These are phyloP conservation scores for Dryomyza anilis DNA, from an alignment of 2,888 invertebrate genomes.

Conservation along the genomic window DNA sequence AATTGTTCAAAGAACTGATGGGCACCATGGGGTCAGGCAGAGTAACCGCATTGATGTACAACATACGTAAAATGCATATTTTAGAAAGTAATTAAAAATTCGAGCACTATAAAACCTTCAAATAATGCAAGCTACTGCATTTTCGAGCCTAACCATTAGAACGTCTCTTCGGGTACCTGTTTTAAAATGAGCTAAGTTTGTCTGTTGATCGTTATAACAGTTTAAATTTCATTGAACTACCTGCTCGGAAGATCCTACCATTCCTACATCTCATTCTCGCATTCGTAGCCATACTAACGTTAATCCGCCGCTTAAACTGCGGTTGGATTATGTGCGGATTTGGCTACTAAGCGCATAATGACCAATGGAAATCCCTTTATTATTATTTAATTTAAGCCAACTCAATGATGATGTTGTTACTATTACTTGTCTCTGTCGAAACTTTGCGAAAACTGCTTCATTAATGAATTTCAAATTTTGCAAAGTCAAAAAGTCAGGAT, in stretches of 20 bases:
- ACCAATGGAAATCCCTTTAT: conserved; percentile 2
- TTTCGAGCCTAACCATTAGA: too few relatives aligned
- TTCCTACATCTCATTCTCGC: too few relatives aligned
- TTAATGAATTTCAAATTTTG: background rate
- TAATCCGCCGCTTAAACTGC: conserved; percentile 3
- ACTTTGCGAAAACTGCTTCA: background rate
- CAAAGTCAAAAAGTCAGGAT: conserved; percentile 26
- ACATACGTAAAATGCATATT: background rate
- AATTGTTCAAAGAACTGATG: background rate
- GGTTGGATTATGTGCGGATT: conserved; percentile 3
- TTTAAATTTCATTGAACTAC: too few relatives aligned
- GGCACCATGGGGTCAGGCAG: background rate
- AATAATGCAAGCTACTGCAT: background rate
- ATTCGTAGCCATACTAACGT: too few relatives aligned
- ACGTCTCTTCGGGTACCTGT: too few relatives aligned
- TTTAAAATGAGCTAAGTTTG: too few relatives aligned
- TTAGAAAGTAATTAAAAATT: background rate
- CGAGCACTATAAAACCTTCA: background rate
- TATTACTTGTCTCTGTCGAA: background rate
- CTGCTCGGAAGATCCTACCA: too few relatives aligned
- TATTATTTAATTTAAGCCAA: background rate
- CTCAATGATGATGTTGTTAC: background rate
- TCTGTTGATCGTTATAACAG: too few relatives aligned
- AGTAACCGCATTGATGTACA: too few relatives aligned
- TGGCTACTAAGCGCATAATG: conserved; percentile 1